These are phyloP conservation scores for Leucania comma DNA, from an alignment of 2,888 invertebrate genomes.

Conservation along the genomic window DNA sequence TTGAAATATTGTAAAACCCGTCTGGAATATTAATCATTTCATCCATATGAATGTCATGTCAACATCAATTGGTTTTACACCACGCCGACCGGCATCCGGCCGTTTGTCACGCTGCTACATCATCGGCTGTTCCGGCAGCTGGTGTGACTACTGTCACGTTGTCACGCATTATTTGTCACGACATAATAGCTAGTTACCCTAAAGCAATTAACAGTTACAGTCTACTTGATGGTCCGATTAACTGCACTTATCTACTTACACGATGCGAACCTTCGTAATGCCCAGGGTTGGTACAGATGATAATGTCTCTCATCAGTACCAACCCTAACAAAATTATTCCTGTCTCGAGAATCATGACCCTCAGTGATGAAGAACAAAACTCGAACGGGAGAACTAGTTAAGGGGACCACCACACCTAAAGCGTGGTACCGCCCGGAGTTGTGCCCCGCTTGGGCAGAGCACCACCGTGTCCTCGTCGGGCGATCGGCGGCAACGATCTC, in stretches of 20 bases:
- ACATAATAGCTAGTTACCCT: not conserved
- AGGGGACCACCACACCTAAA: too few species aligned
- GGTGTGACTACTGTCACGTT: constrained; percentile 38
- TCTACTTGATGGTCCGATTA: not conserved
- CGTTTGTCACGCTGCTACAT: constrained; percentile 39
- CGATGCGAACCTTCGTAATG: not conserved
- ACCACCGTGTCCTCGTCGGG: too few species aligned
- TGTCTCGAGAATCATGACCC: not conserved
- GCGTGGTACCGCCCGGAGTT: too few species aligned
- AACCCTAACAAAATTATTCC: not conserved
- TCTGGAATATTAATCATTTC: constrained; percentile 42
- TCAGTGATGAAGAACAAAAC: not conserved
- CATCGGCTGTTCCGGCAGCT: constrained; percentile 52
- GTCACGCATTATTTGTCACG: constrained; percentile 34
- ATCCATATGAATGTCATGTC: constrained; percentile 29
- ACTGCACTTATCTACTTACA: not conserved
- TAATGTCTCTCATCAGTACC: too few species aligned
- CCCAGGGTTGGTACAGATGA: not conserved
- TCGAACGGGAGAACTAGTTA: too few species aligned
- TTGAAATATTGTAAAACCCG: constrained; percentile 21
- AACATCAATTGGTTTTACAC: constrained; percentile 47
- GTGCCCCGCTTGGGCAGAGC: too few species aligned
- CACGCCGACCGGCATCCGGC: constrained; percentile 45
- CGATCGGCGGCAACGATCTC: too few species aligned
- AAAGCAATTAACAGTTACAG: not conserved